Percentiles rank a stretch among this genome's conserved stretches.
phyloP scores from a whole-genome alignment of 2,113 vertebrate genomes.

The Salvelinus namaycush region DNA sequence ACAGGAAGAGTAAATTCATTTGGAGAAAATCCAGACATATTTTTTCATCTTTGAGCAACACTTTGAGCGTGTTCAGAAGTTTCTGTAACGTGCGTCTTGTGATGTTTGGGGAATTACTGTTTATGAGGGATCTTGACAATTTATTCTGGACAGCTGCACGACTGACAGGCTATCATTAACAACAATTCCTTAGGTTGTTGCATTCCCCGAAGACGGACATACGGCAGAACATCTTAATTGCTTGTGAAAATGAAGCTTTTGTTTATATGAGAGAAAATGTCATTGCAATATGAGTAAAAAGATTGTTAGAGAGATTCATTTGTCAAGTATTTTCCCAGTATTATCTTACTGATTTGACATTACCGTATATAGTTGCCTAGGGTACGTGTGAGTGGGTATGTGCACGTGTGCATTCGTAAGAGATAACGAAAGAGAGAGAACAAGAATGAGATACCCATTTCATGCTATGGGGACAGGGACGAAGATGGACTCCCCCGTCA shows the following conservation, averaged over 20 bases:
- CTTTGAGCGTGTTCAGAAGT: constrained; percentile 54
- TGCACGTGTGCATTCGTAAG: no score
- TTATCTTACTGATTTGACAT: no score
- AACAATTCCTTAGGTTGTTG: constrained; percentile 76
- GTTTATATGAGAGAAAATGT: constrained; percentile 68
- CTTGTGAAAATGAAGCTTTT: constrained; percentile 78
- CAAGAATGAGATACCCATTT: no score
- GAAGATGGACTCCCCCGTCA: constrained; percentile 20
- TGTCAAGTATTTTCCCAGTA: no score
- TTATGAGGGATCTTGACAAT: constrained; percentile 59
- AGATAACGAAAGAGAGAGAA: constrained; percentile 21
- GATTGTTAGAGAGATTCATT: constrained; percentile 27
- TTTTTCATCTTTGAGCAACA: neutral
- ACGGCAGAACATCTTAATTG: constrained; percentile 78
- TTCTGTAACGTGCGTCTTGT: constrained; percentile 35
- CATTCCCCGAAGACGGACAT: constrained; percentile 76
- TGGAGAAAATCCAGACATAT: no score
- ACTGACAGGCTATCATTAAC: constrained; percentile 82
- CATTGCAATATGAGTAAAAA: constrained; percentile 68
- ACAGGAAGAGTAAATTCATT: no score
- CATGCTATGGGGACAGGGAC: no score
- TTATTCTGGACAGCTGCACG: constrained; percentile 82
- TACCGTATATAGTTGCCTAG: neutral
- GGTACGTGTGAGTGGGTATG: neutral
- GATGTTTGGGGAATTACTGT: constrained; percentile 75